Conservation (phyloP, 2,888 invertebrate genomes). For the Epistrophe grossulariae region DNA sequence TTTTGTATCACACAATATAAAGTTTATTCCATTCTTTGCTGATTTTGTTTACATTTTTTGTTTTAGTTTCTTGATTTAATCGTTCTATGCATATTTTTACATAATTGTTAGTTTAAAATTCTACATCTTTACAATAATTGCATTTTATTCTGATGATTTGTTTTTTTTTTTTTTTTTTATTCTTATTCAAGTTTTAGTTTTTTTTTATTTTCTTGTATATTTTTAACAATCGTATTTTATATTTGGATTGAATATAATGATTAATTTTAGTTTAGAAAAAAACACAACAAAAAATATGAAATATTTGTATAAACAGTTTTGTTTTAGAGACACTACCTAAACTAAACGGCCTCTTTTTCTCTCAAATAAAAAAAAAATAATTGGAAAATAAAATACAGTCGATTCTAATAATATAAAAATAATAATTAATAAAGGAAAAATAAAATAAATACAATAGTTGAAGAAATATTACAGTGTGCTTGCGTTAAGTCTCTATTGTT, state of each 20-base stretch:
- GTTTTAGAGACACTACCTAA: neutral
- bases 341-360: neutral
- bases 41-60: slow-evolving; percentile 14
- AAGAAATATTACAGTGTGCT: slow-evolving; percentile 71
- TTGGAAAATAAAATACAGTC: slow-evolving; percentile 40
- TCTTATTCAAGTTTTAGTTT: slow-evolving; percentile 4
- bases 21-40: slow-evolving; percentile 44
- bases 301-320: slow-evolving; percentile 42
- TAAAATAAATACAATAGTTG: slow-evolving; percentile 49
- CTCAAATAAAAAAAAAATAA: slow-evolving; percentile 9
- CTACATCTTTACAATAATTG: slow-evolving; percentile 69
- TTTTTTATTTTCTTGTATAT: neutral
- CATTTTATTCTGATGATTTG: slow-evolving; percentile 37
- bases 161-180: slow-evolving; percentile 2
- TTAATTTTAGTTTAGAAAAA: slow-evolving; percentile 35
- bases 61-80: slow-evolving; percentile 38
- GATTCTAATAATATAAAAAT: slow-evolving; percentile 25
- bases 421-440: slow-evolving; percentile 31
- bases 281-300: neutral
- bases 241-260: slow-evolving; percentile 42
- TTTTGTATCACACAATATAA: slow-evolving; percentile 70
- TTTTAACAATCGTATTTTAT: slow-evolving; percentile 23
- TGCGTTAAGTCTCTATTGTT: slow-evolving; percentile 74
- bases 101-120: slow-evolving; percentile 47
- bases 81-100: slow-evolving; percentile 50